A percentile compares a stretch with the other conserved stretches of the same genome.
phyloP scores from a whole-genome alignment of 2,113 vertebrate species.

The Albula goreensis region DNA sequence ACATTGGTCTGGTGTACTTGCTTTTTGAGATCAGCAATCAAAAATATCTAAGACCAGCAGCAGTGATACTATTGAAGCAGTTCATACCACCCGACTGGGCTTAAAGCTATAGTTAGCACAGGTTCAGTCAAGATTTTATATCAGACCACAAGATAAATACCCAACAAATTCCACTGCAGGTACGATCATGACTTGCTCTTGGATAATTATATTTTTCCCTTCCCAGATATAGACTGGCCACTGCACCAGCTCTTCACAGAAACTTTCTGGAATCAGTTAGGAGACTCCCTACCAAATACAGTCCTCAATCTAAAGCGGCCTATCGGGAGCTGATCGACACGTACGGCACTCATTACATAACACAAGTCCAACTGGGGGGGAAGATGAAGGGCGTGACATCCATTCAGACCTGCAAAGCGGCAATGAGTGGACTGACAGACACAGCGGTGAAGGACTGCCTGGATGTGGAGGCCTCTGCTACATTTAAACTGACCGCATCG shows the following conservation, averaged over 20 bases:
- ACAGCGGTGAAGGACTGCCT: slow-evolving; percentile 56
- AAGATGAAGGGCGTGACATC: slow-evolving; percentile 51
- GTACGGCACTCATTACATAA: slow-evolving; percentile 61
- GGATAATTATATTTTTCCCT: too few species aligned
- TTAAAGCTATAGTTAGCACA: too few species aligned
- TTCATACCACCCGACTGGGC: too few species aligned
- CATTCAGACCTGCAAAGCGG: slow-evolving; percentile 47
- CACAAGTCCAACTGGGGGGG: slow-evolving; percentile 47
- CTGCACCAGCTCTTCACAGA: slow-evolving; percentile 18
- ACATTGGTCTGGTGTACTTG: too few species aligned
- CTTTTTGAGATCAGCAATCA: too few species aligned
- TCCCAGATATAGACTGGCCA: too few species aligned
- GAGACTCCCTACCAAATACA: slow-evolving; percentile 32
- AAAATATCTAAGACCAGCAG: too few species aligned
- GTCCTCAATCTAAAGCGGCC: accelerated
- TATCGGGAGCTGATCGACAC: slow-evolving; percentile 48
- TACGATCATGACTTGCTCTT: too few species aligned
- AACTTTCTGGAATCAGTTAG: slow-evolving; percentile 40
- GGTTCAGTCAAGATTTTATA: too few species aligned
- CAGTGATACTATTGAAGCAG: too few species aligned
- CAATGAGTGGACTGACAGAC: slow-evolving; percentile 40
- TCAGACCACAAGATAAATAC: too few species aligned
- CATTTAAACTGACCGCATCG: background rate
- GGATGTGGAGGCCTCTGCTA: slow-evolving; percentile 48
- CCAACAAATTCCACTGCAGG: too few species aligned